phyloP scores from a whole-genome alignment of 2,113 vertebrate genomes.

The Formicarius rufipectus region DNA sequence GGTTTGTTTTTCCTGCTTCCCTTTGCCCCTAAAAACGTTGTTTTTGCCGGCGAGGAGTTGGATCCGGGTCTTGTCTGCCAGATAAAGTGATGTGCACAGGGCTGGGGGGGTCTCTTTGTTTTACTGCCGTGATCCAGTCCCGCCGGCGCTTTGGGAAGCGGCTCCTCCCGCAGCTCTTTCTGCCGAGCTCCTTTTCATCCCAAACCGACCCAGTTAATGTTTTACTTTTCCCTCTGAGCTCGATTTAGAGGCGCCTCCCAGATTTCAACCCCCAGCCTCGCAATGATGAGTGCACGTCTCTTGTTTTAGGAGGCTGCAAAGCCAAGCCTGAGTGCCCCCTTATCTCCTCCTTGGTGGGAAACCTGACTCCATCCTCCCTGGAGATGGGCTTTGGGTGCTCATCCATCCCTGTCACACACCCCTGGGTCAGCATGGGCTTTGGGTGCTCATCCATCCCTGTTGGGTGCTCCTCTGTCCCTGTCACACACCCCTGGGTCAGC shows the following conservation, averaged over 20 bases:
- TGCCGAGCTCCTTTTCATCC: neutral
- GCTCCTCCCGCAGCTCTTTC: neutral
- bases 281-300: neutral
- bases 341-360: neutral
- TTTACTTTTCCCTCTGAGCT: neutral
- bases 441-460: too few species aligned
- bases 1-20: neutral
- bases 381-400: neutral
- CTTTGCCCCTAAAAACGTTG: neutral
- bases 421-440: too few species aligned
- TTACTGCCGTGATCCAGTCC: neutral
- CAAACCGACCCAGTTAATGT: neutral
- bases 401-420: conserved; percentile 42
- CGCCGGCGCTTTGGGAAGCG: neutral
- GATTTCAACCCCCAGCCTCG: neutral
- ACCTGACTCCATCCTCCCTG: neutral
- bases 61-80: neutral
- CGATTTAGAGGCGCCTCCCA: neutral
- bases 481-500: too few species aligned
- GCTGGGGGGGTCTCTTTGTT: neutral
- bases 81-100: conserved; percentile 25
- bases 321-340: neutral
- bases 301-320: neutral
- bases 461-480: too few species aligned
- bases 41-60: neutral